Percentiles rank a stretch among this genome's conserved stretches.
Evolutionary conservation across 2,113 vertebrate genomes (phyloP).

Genomic region (Amphilophus citrinellus): DNA sequence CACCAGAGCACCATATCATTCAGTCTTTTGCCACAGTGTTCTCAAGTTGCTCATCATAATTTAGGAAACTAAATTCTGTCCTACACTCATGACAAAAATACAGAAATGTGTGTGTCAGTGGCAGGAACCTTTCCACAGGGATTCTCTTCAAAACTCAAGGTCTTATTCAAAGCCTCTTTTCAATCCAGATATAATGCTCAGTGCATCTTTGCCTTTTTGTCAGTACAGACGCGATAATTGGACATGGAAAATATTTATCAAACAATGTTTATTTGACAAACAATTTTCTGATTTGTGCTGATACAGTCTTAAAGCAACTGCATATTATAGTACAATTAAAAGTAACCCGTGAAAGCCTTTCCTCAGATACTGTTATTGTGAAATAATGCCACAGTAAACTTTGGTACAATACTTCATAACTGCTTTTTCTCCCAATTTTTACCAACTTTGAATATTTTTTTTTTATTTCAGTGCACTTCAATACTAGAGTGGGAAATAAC

Average conservation of each 20-base stretch:
- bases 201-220: background rate
- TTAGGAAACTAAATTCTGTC: too few relatives aligned
- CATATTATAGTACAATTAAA: constrained; percentile 42
- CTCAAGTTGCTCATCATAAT: background rate
- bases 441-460: background rate
- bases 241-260: constrained; percentile 16
- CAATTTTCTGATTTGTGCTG: constrained; percentile 20
- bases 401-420: constrained; percentile 3
- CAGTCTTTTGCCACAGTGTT: background rate
- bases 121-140: background rate
- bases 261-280: constrained; percentile 65
- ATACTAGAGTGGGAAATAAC: too few relatives aligned
- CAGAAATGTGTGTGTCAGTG: background rate
- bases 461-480: background rate
- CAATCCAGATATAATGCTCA: background rate
- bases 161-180: background rate
- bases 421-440: background rate
- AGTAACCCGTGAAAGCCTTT: constrained; percentile 6
- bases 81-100: too few relatives aligned
- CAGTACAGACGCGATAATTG: constrained; percentile 15
- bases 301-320: constrained; percentile 30
- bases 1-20: constrained; percentile 11
- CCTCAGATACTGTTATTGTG: constrained; percentile 30
- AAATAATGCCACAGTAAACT: constrained; percentile 26
- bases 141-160: background rate